These are phyloP conservation scores for Gila orcuttii DNA, from an alignment of 2,113 vertebrate species.

Conservation along the genomic window DNA sequence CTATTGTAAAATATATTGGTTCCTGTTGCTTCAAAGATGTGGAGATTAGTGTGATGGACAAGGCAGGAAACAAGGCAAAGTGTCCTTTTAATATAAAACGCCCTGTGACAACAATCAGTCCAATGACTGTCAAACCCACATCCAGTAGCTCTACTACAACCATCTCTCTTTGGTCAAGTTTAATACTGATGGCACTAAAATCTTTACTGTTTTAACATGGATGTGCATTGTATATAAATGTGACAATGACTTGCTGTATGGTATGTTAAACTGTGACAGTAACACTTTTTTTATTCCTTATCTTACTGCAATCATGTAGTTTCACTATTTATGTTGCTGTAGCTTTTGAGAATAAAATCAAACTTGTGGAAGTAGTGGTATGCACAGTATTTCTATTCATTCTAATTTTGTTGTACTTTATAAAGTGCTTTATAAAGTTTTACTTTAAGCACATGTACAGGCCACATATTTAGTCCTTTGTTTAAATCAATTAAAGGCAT, in stretches of 20 bases:
- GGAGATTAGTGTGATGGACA: constrained; percentile 22
- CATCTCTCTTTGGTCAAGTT: constrained; percentile 12
- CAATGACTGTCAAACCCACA: constrained; percentile 3
- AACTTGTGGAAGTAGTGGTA: not conserved
- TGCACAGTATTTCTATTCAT: not conserved
- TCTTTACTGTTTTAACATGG: not conserved
- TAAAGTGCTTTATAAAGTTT: not conserved
- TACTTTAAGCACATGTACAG: not conserved
- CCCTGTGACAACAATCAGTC: not conserved
- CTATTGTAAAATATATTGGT: not conserved
- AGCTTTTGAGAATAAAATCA: not conserved
- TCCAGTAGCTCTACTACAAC: not conserved
- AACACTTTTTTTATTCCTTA: too few relatives aligned
- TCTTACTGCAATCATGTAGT: not conserved
- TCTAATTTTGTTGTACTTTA: not conserved
- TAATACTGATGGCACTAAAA: constrained; percentile 11
- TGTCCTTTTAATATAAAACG: constrained; percentile 16
- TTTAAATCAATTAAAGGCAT: not conserved
- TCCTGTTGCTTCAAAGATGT: constrained; percentile 28
- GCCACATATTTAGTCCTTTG: not conserved
- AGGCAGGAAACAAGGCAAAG: constrained; percentile 5
- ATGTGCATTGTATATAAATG: not conserved
- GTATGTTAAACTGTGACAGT: too few relatives aligned
- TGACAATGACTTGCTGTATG: not conserved
- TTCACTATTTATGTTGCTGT: not conserved